These are phyloP conservation scores for Mionectes olivaceus DNA, from an alignment of 2,797 vertebrate genomes.

Conservation along the genomic window DNA sequence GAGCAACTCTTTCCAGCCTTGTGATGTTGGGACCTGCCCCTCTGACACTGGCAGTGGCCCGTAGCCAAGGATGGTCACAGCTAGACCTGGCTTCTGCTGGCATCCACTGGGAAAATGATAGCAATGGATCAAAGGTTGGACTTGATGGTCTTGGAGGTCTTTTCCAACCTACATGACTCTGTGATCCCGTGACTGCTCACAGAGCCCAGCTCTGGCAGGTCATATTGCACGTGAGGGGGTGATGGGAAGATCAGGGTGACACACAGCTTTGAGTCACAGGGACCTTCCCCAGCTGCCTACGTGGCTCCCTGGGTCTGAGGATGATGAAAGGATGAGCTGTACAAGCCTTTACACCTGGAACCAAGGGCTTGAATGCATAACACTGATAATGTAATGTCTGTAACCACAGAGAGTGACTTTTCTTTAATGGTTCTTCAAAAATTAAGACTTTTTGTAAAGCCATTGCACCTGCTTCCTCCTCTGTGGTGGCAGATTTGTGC, in stretches of 20 bases:
- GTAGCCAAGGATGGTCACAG: neutral
- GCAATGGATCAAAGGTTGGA: neutral
- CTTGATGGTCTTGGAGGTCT: neutral
- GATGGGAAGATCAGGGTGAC: rapidly evolving
- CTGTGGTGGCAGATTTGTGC: neutral
- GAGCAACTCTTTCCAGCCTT: neutral
- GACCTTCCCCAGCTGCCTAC: neutral
- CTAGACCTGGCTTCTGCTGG: neutral
- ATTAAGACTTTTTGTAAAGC: neutral
- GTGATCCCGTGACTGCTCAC: neutral
- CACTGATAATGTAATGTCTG: rapidly evolving
- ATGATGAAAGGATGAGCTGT: neutral
- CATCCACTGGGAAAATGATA: neutral
- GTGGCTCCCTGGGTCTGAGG: neutral
- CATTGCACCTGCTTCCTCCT: neutral
- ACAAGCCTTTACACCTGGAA: rapidly evolving
- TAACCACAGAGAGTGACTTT: neutral
- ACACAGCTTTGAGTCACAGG: neutral
- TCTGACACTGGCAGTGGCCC: neutral
- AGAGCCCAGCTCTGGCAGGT: neutral
- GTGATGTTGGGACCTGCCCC: neutral
- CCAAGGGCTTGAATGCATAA: neutral
- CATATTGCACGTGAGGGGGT: rapidly evolving
- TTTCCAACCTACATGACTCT: neutral
- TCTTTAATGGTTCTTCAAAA: neutral